Evolutionary conservation across 2,888 invertebrate genomes (phyloP), one percentile per base, ranked within the genome.

Genomic region (Crioceris asparagi): DNA sequence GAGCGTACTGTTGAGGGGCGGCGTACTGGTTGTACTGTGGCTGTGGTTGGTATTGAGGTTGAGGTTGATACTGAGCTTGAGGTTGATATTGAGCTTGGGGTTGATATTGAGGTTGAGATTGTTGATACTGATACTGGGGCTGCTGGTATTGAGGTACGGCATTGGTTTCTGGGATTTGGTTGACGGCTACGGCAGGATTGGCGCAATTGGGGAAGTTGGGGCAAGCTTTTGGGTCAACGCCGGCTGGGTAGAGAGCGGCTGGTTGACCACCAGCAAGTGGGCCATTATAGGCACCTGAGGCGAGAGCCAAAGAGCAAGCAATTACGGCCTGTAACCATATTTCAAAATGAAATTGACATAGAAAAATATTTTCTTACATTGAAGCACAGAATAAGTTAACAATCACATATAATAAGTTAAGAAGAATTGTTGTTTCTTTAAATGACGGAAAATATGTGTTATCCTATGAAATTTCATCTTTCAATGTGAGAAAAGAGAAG

Each of bases 131-230:
- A 15, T 35, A 38, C 25, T 43, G 45, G 31, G 32, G 41, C 33
- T 31, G 36, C 16, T 19, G 21, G 21, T 32, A 33, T 25, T 33
- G 33, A 16, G 23, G 21, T 17, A 23, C 12, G 14, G 14, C 21
- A 11, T 33, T 21, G 7, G 33, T 25, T n/a, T 39, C 40, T 19
- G 43, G 48, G 41, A 43, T 19, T 32, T 47, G 47, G 40, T 47
- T 45, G 26, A 45, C 44, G 36, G 58, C 57, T 11, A 57, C 57
- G 11, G 55, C 43, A 12, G 58, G 58, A 40, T 56, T 58, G 21
- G 48, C 47, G 44, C 59, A 59, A 38, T 54, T 46, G 33, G 58
- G 59, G 48, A 51, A 59, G 46, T 59, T 59, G 35, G 59, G 59
- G 43, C 59, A 59, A 4, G 59, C 49, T 35, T 56, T 51, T 29